Evolutionary conservation across 1,140 invertebrate genomes (phyloP).

Genomic region (Helicoverpa zea): DNA sequence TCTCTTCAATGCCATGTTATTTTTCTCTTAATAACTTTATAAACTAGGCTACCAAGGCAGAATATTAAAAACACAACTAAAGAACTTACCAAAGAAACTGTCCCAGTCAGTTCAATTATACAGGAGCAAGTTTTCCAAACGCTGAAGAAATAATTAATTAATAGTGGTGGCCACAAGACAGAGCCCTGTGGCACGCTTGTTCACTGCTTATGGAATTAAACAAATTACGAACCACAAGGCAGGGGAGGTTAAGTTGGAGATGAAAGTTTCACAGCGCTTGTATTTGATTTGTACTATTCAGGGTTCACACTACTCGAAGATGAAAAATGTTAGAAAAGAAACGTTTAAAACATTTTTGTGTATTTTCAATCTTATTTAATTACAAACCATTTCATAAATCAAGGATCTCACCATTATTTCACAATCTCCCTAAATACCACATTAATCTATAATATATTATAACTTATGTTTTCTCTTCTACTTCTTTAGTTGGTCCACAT

Average conservation of each 20-base stretch:
- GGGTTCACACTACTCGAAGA: too few relatives aligned
- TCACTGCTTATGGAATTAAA: constrained; percentile 3
- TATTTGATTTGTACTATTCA: neutral
- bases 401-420: neutral
- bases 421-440: neutral
- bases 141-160: neutral
- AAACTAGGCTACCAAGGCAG: too few relatives aligned
- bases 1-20: too few relatives aligned
- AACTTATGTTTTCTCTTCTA: constrained; percentile 68
- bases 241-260: neutral
- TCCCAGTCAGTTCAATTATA: too few relatives aligned
- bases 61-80: too few relatives aligned
- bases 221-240: neutral
- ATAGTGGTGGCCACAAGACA: neutral
- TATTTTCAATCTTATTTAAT: too few relatives aligned
- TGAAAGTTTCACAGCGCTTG: neutral
- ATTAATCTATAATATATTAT: constrained; percentile 1
- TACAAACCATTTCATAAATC: too few relatives aligned
- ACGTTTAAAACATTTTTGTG: too few relatives aligned
- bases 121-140: neutral
- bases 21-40: too few relatives aligned
- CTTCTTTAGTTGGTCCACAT: constrained; percentile 90
- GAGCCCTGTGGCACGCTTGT: neutral
- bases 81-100: too few relatives aligned
- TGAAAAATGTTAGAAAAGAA: too few relatives aligned